Percentiles rank a stretch among this genome's conserved stretches.
Evolutionary conservation across 2,888 invertebrate species (phyloP).

Genomic region (Andrena dorsata): DNA sequence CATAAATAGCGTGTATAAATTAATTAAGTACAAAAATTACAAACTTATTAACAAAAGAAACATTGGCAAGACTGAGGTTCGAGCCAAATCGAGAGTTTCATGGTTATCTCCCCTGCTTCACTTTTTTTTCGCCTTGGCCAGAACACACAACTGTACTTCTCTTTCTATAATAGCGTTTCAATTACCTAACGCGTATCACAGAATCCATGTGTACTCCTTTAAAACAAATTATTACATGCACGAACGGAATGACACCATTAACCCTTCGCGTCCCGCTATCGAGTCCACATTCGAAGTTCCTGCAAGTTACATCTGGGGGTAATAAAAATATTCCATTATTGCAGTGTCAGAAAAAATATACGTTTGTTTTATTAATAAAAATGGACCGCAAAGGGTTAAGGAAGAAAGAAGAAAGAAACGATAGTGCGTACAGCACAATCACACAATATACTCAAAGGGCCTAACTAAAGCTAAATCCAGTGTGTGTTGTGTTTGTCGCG

Average conservation of each 20-base stretch:
- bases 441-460: constrained; percentile 33
- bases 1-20: constrained; percentile 83
- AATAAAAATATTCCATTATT: constrained; percentile 15
- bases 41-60: constrained; percentile 84
- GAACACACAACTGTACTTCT: constrained; percentile 4
- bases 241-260: constrained; percentile 44
- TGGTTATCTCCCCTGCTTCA: constrained; percentile 1
- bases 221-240: constrained; percentile 51
- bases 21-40: constrained; percentile 85
- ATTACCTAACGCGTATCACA: constrained; percentile 84
- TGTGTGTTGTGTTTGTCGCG: constrained; percentile 50
- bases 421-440: constrained; percentile 43
- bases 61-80: constrained; percentile 84
- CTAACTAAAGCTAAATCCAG: constrained; percentile 54
- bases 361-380: constrained; percentile 6
- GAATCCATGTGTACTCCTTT: constrained; percentile 81
- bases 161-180: constrained; percentile 52
- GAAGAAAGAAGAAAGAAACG: constrained; percentile 23
- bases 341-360: not conserved
- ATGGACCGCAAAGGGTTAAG: constrained; percentile 29
- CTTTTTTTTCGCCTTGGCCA: constrained; percentile 19
- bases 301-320: not conserved
- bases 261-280: not conserved
- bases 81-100: constrained; percentile 61
- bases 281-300: not conserved